These are phyloP conservation scores for Malurus cyaneus DNA, from an alignment of 2,113 vertebrate genomes.

Conservation along the genomic window DNA sequence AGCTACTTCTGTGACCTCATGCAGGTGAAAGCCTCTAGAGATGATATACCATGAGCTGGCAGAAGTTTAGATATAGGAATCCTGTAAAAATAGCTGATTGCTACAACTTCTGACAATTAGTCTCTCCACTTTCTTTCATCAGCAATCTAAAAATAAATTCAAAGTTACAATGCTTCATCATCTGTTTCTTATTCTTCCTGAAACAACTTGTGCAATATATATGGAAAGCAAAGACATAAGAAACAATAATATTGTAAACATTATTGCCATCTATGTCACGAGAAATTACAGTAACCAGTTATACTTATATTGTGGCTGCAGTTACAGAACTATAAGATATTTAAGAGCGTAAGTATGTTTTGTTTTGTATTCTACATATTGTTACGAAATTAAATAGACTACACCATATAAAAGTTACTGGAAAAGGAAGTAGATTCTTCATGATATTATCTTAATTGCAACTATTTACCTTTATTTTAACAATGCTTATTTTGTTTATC, in stretches of 20 bases:
- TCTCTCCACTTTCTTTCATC: not conserved
- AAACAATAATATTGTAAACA: not conserved
- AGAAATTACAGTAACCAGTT: not conserved
- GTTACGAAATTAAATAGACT: not conserved
- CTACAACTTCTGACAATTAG: not conserved
- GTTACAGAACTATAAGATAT: not conserved
- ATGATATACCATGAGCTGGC: not conserved
- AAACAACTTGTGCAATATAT: not conserved
- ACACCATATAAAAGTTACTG: not conserved
- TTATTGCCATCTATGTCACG: not conserved
- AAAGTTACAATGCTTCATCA: constrained; percentile 18
- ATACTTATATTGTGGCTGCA: not conserved
- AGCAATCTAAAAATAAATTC: constrained; percentile 44
- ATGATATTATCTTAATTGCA: not conserved
- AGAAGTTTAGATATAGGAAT: not conserved
- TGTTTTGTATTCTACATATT: not conserved
- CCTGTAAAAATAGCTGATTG: constrained; percentile 26
- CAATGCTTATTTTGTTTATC: not conserved
- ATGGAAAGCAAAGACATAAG: not conserved
- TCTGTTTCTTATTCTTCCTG: constrained; percentile 28
- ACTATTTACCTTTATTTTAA: not conserved
- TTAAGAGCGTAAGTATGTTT: not conserved
- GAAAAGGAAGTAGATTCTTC: not conserved
- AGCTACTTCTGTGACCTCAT: not conserved
- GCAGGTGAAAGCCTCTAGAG: not conserved